Conservation (phyloP, 2,113 vertebrate species). For the Manacus vitellinus region DNA sequence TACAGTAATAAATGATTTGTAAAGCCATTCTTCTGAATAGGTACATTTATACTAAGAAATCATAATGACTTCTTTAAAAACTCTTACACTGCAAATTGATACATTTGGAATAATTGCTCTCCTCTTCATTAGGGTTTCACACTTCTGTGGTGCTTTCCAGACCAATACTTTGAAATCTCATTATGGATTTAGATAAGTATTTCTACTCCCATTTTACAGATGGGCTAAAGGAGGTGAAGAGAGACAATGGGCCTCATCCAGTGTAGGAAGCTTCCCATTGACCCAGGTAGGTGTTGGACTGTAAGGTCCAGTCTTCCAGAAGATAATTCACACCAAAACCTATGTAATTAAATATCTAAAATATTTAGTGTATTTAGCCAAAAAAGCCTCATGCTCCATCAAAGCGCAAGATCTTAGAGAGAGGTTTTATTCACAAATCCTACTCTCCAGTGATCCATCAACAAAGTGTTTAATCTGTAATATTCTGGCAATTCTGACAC, state of each 20-base stretch:
- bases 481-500: background rate
- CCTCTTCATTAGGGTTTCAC: slow-evolving; percentile 61
- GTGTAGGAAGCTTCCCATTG: background rate
- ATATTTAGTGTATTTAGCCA: background rate
- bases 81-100: slow-evolving; percentile 48
- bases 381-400: background rate
- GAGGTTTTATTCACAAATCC: background rate
- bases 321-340: background rate
- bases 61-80: slow-evolving; percentile 66
- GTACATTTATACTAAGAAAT: slow-evolving; percentile 55
- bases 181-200: slow-evolving; percentile 30
- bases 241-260: slow-evolving; percentile 5
- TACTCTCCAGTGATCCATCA: background rate
- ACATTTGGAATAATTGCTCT: slow-evolving; percentile 52
- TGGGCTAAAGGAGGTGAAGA: slow-evolving; percentile 5
- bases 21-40: slow-evolving; percentile 58
- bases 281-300: background rate
- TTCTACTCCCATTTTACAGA: slow-evolving; percentile 43
- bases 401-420: background rate
- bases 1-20: slow-evolving; percentile 61
- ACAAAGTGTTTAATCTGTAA: background rate
- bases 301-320: background rate
- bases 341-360: background rate
- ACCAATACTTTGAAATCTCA: slow-evolving; percentile 32
- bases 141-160: slow-evolving; percentile 47